Percentiles rank a stretch among this genome's conserved stretches.
Conservation (phyloP, 37 sponge, comb jelly and placozoan genomes). For the Aplysina aerophoba region DNA sequence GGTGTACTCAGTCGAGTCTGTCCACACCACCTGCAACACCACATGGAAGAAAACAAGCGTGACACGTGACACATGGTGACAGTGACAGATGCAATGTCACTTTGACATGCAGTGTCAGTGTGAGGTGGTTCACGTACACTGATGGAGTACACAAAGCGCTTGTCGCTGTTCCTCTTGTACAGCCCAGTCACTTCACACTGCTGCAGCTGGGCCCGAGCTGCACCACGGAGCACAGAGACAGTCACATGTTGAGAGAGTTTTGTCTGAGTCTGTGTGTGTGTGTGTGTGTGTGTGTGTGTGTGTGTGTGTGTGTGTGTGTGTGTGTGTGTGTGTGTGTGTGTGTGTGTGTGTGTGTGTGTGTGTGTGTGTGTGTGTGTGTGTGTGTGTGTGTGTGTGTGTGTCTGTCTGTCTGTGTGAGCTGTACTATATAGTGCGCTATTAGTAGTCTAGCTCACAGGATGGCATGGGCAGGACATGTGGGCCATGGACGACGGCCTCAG, state of each 20-base stretch:
- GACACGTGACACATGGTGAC: background rate
- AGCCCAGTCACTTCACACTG: constrained; percentile 77
- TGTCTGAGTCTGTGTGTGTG: background rate
- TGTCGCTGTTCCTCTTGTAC: constrained; percentile 69
- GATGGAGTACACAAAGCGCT: constrained; percentile 75
- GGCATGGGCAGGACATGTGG: constrained; percentile 7
- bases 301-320: constrained; percentile 29
- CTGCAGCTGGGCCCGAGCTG: constrained; percentile 30
- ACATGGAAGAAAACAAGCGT: background rate
- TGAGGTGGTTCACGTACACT: constrained; percentile 26
- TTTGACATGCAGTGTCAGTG: background rate
- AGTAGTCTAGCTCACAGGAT: background rate
- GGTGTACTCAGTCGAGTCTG: constrained; percentile 54
- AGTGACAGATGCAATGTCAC: background rate
- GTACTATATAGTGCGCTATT: too few species aligned
- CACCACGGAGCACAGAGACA: background rate
- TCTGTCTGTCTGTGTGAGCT: too few species aligned
- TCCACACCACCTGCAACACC: constrained; percentile 69
- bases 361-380: too few species aligned
- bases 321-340: constrained; percentile 6
- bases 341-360: background rate
- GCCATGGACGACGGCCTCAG: background rate
- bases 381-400: too few species aligned
- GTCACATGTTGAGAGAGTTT: constrained; percentile 1
- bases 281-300: constrained; percentile 13